Percentiles rank a stretch among this genome's conserved stretches.
Conservation (phyloP, 1,140 invertebrate species). For the Heliconius congener region DNA sequence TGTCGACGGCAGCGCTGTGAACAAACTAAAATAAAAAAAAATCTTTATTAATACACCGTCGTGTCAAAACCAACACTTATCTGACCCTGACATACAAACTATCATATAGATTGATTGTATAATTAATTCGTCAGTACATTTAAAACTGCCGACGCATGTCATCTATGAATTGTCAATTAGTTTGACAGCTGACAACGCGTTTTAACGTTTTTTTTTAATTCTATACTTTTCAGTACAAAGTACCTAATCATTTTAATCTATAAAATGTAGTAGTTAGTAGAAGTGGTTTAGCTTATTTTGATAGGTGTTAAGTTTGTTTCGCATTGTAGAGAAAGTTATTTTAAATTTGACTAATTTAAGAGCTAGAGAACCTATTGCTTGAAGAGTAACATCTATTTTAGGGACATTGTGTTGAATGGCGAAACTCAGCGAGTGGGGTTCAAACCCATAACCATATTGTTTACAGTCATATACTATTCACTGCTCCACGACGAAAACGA, state of each 20-base stretch:
- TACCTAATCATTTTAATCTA: neutral
- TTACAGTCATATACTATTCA: too few species aligned
- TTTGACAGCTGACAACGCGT: neutral
- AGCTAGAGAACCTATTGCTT: too few species aligned
- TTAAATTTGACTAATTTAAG: too few species aligned
- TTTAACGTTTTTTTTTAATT: constrained; percentile 3
- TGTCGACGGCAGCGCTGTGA: neutral
- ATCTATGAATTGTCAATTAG: constrained; percentile 6
- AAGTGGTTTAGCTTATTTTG: neutral
- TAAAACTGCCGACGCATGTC: constrained; percentile 10
- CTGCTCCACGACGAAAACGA: too few species aligned
- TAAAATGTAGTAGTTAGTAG: neutral
- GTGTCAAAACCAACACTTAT: constrained; percentile 8
- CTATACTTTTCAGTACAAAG: neutral
- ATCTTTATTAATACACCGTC: neutral
- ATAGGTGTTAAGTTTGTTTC: neutral
- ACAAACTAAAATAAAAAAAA: neutral
- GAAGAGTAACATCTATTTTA: too few species aligned
- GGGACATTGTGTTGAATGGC: too few species aligned
- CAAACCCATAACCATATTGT: too few species aligned
- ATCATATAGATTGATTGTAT: constrained; percentile 11
- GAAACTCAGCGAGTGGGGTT: too few species aligned
- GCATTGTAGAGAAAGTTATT: too few species aligned
- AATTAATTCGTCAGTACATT: neutral
- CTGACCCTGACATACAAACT: neutral